A percentile compares a stretch with the other conserved stretches of the same genome.
These are phyloP conservation scores for Orientallactaga bullata DNA, from an alignment of 2,113 vertebrate genomes.

Conservation along the genomic window DNA sequence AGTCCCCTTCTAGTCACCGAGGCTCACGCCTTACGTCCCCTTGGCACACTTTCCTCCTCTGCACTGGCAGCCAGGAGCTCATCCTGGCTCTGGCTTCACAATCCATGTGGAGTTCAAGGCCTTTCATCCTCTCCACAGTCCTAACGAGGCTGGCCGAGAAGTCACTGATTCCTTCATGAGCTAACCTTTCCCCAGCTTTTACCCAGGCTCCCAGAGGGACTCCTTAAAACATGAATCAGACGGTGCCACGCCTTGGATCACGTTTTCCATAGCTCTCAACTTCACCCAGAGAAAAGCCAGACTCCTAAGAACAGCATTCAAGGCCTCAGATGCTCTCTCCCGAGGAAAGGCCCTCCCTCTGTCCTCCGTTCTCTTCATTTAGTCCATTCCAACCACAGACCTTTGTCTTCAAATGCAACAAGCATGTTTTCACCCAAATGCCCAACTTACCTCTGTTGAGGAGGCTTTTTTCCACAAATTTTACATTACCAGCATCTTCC, in stretches of 20 bases:
- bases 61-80: too few species aligned
- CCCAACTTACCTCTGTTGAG: not conserved
- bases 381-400: not conserved
- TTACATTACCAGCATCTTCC: not conserved
- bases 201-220: not conserved
- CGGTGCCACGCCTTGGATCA: not conserved
- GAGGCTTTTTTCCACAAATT: not conserved
- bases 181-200: not conserved
- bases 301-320: not conserved
- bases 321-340: too few species aligned
- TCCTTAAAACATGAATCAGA: not conserved
- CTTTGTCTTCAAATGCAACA: not conserved
- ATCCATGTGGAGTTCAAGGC: not conserved
- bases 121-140: too few species aligned
- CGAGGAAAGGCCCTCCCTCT: not conserved
- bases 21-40: not conserved
- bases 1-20: accelerated
- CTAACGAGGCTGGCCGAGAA: too few species aligned
- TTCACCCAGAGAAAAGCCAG: not conserved
- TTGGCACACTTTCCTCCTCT: not conserved
- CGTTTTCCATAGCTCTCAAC: too few species aligned
- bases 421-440: not conserved
- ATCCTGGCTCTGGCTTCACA: not conserved
- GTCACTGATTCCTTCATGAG: not conserved
- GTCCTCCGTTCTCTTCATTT: not conserved